Base-by-base conservation (phyloP, 2,797 vertebrate genomes). In the Schizopygopsis malacanthus region DNA sequence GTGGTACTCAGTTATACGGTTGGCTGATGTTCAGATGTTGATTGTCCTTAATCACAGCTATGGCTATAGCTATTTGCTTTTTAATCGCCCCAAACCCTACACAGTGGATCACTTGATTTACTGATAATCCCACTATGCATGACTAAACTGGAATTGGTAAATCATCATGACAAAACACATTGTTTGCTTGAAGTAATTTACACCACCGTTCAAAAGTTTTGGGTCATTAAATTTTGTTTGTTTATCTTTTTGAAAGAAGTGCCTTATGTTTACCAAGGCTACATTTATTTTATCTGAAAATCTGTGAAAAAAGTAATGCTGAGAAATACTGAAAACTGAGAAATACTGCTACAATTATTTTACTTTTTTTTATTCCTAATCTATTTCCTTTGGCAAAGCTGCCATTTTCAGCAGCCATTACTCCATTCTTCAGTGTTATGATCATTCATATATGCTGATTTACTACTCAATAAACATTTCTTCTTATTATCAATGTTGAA, bases 1-100 rank as follows among this genome's bases (percentile, higher is more conserved):
- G 88, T 88, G 86, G 89, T 92, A 83, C 67, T 85, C 73, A 89
- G 88, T 91, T 88, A 91, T 87, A 87, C 79, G 84, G 83, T 81
- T 86, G 88, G 75, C 86, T 90, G 90, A 80, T 83, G 71, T 73
- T 79, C 73, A 50, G 54, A 82, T 86, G 83, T 71, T 89, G 76
- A 87, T 88, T 77, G 83, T 86, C 79, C 71, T 86, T 87, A 88
- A 88, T 90, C 83, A 73, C 70, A 85, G 69, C 78, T 67, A 83
- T 52, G 28, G 61, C 45, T 81, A 77, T 87, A 82, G 78, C 81
- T 82, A 37, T 86, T 84, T 83, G 89, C 65, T 84, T 90, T 76
- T 76, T 83, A 77, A 87, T 85, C 78, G 20, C 56, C 47, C 18
- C 50, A 28, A 22, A 39, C 37, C 37, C 50, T 15, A 56, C 37